phyloP scores from a whole-genome alignment of 2,113 vertebrate species.

The Globicephala melas region DNA sequence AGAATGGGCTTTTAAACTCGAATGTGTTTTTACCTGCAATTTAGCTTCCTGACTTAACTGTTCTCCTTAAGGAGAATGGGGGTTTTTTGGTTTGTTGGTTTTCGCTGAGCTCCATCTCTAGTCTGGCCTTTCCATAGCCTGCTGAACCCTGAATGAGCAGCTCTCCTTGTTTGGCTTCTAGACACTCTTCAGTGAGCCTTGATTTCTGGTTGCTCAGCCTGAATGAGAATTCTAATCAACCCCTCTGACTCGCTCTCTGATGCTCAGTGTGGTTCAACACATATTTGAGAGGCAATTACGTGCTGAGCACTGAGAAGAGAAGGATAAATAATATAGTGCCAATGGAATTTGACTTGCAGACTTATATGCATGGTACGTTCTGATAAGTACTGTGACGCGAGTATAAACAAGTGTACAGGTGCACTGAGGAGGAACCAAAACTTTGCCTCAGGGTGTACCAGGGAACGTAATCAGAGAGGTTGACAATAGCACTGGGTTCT shows the following conservation, averaged over 20 bases:
- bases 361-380: background rate
- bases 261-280: background rate
- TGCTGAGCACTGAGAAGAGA: background rate
- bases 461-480: background rate
- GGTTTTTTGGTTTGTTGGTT: background rate
- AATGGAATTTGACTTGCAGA: conserved; percentile 2
- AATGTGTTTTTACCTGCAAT: background rate
- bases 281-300: background rate
- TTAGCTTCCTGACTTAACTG: background rate
- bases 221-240: background rate
- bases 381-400: background rate
- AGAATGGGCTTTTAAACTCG: conserved; percentile 31
- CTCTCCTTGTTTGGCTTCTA: background rate
- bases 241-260: background rate
- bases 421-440: background rate
- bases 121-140: background rate
- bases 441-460: background rate
- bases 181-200: background rate
- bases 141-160: background rate
- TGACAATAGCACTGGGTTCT: background rate
- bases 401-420: background rate
- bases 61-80: background rate
- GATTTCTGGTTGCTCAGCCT: background rate
- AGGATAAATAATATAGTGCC: background rate
- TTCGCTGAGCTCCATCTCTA: background rate